These are phyloP conservation scores for Elanoides forficatus DNA, from an alignment of 2,113 vertebrate species.

Conservation along the genomic window DNA sequence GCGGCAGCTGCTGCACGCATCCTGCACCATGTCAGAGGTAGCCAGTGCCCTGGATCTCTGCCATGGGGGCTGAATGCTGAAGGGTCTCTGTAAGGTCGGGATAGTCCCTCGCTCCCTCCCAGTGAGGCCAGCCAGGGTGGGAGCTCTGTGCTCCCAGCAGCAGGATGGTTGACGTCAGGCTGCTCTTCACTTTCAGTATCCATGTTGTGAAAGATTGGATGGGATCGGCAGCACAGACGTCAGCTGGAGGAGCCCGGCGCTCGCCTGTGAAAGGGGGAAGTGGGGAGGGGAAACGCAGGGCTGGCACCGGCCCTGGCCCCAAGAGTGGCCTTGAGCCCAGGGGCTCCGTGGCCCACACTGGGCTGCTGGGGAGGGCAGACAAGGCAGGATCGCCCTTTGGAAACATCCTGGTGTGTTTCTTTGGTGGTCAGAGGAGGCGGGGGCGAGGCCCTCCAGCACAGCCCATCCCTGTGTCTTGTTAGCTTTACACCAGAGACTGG, in stretches of 20 bases:
- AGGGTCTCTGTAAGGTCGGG: neutral
- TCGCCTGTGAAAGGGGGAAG: neutral
- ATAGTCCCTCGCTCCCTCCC: fast-evolving
- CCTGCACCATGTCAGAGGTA: fast-evolving
- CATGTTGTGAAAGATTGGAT: neutral
- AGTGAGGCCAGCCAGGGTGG: neutral
- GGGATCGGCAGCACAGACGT: fast-evolving
- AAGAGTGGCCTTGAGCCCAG: neutral
- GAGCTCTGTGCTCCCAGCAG: neutral
- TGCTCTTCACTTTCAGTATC: fast-evolving
- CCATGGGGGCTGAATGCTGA: fast-evolving
- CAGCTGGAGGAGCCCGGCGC: neutral
- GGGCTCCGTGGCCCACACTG: fast-evolving
- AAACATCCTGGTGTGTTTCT: neutral
- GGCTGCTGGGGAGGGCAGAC: neutral
- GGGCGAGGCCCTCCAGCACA: fast-evolving
- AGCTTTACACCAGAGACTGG: fast-evolving
- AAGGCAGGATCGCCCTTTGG: neutral
- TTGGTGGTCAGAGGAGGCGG: fast-evolving
- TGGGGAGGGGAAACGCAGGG: neutral
- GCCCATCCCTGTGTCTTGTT: fast-evolving
- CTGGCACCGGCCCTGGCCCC: fast-evolving
- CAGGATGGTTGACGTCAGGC: neutral
- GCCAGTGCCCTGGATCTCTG: fast-evolving
- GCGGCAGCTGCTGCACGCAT: fast-evolving